Percentiles rank a stretch among this genome's conserved stretches.
Evolutionary conservation across 2,113 vertebrate genomes (phyloP).

Genomic region (Azemiops feae): DNA sequence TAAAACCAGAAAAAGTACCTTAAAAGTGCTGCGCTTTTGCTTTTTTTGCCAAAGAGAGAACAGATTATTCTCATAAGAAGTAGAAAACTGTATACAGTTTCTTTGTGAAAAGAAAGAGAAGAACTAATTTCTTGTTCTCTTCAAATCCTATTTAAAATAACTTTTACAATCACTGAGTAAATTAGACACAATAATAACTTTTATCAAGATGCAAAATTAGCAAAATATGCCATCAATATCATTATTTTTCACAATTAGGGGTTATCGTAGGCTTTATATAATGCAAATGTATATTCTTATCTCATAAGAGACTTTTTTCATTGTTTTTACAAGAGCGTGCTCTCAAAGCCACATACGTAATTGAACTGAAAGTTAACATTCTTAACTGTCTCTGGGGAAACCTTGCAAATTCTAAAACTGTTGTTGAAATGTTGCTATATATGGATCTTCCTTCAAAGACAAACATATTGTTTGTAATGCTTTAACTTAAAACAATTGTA

Average conservation of each 20-base stretch:
- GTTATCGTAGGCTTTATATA: background rate
- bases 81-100: background rate
- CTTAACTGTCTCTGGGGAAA: background rate
- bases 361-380: background rate
- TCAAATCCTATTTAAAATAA: background rate
- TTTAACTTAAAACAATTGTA: background rate
- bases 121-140: background rate
- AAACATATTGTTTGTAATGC: background rate
- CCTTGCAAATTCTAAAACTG: background rate
- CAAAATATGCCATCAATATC: background rate
- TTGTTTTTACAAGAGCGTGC: background rate
- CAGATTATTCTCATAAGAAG: background rate
- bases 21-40: background rate
- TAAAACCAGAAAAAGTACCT: background rate
- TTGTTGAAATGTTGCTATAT: background rate
- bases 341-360: background rate
- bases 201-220: background rate
- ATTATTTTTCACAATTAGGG: background rate
- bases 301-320: background rate
- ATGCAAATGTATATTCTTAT: background rate
- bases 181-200: background rate
- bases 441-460: background rate
- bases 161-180: background rate
- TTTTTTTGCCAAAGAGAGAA: background rate
- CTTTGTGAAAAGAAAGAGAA: background rate